Conservation (phyloP, 53 echinoderm and acorn worm genomes). For the Echinarachnius parma region DNA sequence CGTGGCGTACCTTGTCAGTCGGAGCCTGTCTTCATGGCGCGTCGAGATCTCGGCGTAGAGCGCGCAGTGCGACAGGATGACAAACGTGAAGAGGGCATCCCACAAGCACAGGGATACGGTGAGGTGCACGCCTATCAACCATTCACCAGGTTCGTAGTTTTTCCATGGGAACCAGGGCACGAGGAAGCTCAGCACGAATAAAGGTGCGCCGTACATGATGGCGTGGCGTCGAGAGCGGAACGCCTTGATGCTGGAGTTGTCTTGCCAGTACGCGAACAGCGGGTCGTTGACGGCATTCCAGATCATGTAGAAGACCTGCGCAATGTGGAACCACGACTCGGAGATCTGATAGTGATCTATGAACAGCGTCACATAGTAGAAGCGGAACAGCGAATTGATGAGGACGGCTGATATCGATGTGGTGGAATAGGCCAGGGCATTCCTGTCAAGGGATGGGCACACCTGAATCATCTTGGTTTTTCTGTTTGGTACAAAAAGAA, state of each 20-base stretch:
- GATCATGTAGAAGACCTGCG: conserved; percentile 79
- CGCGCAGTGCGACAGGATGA: conserved; percentile 76
- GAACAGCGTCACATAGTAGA: conserved; percentile 95
- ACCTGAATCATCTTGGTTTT: too few relatives aligned
- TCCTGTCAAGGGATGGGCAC: too few relatives aligned
- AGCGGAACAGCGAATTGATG: conserved; percentile 74
- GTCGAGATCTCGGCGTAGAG: conserved; percentile 87
- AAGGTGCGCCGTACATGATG: conserved; percentile 87
- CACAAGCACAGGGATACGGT: conserved; percentile 70
- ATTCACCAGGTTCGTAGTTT: conserved; percentile 50
- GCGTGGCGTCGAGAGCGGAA: conserved; percentile 77
- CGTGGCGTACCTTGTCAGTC: conserved; percentile 71
- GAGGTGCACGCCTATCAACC: conserved; percentile 82
- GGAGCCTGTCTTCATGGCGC: conserved; percentile 70
- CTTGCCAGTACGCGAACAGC: conserved; percentile 95
- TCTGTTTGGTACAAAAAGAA: too few relatives aligned
- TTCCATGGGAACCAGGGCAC: conserved; percentile 98
- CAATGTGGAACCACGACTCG: conserved; percentile 78
- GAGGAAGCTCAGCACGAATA: conserved; percentile 81
- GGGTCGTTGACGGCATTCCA: conserved; percentile 99
- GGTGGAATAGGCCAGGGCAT: conserved; percentile 70
- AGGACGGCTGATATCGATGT: conserved; percentile 65
- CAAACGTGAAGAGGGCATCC: conserved; percentile 86
- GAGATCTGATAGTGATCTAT: conserved; percentile 77
- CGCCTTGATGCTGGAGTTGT: conserved; percentile 70